Base-by-base conservation (phyloP, 2,888 invertebrate species). In the Poecilus cupreus region DNA sequence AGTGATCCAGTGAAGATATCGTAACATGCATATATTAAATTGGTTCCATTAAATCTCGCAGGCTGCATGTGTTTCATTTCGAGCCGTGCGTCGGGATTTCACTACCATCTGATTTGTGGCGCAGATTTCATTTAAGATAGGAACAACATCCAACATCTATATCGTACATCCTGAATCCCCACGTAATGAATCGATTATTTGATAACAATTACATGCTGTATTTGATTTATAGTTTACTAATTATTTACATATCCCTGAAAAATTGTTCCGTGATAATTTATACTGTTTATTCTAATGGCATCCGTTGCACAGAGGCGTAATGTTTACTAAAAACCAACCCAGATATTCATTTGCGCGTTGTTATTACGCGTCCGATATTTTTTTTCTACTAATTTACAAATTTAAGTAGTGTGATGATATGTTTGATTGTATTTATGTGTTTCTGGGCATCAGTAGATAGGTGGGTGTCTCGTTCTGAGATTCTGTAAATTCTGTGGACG, bases 181-280 rank as follows among this genome's bases (percentile, higher is more conserved):
- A 26, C n/a, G 18, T 64, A 64, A 64, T 64, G 26, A n/a, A 64
- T 64, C 64, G 64, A 64, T 64, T 64, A 64, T 64, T 64, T 64
- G 64, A 64, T 64, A 64, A 64, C 64, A 64, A 64, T 64, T 32
- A 64, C 64, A 32, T 16, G 32, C 64, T n/a, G 8, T 32, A 4
- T 13, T 60, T 68, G 64, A 68, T 68, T 68, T 68, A 68, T 37
- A 13, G 8, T 16, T 11, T 68, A 10, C n/a, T 32, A 13, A 68
- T 68, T 37, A 68, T 68, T 68, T 60, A 46, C n/a, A 3, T 54
- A 18, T 54, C 22, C 5, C 8, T 51, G 16, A 51, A 51, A 51
- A 51, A 51, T 18, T 18, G 51, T 51, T 51, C 18, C 32, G 2
- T 0, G 16, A 0, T 51, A 13, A 51, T 51, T 51, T 51, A 51